A percentile compares a stretch with the other conserved stretches of the same genome.
Evolutionary conservation across 2,888 invertebrate species (phyloP).

Genomic region (Phlogophora meticulosa): DNA sequence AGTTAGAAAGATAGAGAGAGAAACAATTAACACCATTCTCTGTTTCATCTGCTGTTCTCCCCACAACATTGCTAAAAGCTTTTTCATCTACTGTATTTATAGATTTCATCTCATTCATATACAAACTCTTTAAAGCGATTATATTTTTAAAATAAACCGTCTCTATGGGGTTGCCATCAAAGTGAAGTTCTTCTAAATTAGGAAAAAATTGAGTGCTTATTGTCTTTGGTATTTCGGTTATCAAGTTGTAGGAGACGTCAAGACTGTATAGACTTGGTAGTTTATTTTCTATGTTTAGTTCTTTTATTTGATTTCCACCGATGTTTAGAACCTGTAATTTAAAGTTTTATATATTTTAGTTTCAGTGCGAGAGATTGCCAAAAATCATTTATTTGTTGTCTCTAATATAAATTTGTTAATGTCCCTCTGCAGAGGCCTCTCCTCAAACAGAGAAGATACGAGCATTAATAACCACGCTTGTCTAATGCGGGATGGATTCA

Average conservation of each 20-base stretch:
- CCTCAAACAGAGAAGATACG: no score
- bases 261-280: conserved; percentile 84
- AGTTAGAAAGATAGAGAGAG: conserved; percentile 87
- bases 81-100: conserved; percentile 82
- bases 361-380: neutral
- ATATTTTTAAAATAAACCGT: conserved; percentile 87
- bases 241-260: conserved; percentile 89
- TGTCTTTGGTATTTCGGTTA: conserved; percentile 85
- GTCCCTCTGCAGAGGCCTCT: no score
- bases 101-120: conserved; percentile 83
- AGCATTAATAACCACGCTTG: neutral
- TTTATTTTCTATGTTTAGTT: conserved; percentile 83
- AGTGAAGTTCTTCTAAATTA: conserved; percentile 84
- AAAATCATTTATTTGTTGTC: no score
- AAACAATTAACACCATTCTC: conserved; percentile 81
- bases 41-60: conserved; percentile 73
- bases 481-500: no score
- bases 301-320: conserved; percentile 86
- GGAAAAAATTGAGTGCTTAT: conserved; percentile 86
- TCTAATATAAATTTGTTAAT: no score
- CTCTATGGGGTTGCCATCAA: conserved; percentile 90
- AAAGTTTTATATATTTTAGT: neutral
- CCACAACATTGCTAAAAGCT: conserved; percentile 87
- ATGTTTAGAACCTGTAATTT: conserved; percentile 85
- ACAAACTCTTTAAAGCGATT: conserved; percentile 83